Evolutionary conservation across 2,113 vertebrate genomes (phyloP).

Genomic region (Erythrocebus patas): DNA sequence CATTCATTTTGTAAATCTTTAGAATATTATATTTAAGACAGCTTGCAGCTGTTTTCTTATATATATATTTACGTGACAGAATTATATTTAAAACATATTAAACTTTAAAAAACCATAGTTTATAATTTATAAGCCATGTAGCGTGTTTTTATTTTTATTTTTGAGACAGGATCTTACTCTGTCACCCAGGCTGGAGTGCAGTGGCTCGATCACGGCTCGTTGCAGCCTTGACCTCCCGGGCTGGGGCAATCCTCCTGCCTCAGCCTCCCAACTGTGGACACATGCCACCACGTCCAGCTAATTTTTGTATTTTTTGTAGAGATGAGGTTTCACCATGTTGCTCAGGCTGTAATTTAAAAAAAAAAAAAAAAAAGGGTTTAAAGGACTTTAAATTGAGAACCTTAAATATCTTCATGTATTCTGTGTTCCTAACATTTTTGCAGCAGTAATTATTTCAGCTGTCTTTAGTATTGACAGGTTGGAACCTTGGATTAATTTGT

Average conservation of each 20-base stretch:
- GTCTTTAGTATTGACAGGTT: not conserved
- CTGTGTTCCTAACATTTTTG: not conserved
- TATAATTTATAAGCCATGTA: no score
- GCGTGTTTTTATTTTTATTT: no score
- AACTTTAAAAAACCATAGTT: not conserved
- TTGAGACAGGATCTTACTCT: no score
- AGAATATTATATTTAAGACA: not conserved
- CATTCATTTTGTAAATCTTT: not conserved
- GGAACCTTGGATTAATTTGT: not conserved
- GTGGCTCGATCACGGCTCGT: no score
- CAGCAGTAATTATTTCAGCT: not conserved
- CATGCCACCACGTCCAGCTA: no score
- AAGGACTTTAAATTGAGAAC: not conserved
- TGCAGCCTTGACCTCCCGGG: no score
- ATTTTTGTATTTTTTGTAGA: no score
- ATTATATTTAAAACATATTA: not conserved
- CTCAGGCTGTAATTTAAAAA: not conserved
- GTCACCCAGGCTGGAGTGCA: no score
- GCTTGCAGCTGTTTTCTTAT: not conserved
- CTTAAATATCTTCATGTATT: not conserved
- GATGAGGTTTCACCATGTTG: no score
- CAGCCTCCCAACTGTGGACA: no score
- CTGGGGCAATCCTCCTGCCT: no score
- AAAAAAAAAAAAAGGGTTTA: not conserved
- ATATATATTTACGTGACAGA: slow-evolving; percentile 10